Evolutionary conservation across 2,888 invertebrate species (phyloP), one percentile per base, ranked within the genome.

Genomic region (Lepas anatifera): DNA sequence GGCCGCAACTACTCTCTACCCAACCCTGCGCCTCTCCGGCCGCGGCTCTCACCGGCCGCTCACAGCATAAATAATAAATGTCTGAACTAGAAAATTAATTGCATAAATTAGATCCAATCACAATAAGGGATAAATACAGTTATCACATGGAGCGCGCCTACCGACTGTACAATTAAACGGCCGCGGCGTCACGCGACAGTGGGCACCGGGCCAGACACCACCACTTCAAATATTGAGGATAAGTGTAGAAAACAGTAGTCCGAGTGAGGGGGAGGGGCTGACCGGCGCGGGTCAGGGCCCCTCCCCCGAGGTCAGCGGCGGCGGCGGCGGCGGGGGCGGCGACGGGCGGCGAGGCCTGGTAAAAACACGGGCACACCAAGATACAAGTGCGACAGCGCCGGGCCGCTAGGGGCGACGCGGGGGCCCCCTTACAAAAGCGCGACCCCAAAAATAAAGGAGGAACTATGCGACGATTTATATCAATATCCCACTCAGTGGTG

Each of bases 41-140:
- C 11, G 41, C 41, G 41, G 41, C 41, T 16, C 41, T 13, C 41
- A 41, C 41, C 16, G 41, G 11, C 41, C 41, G 41, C 41, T 41
- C 41, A 58, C 58, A 35, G 8, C 32, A 32, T 32, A 35, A 58
- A 58, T 58, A 32, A 58, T 58, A 58, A 35, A 58, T 8, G 58
- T 58, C 58, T 58, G 58, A 58, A 58, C 58, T 58, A 58, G 58
- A 58, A 58, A 58, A 58, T 58, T 58, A 58, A 58, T 35, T 52
- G 32, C 58, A 58, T 58, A 58, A 58, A 58, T 58, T 58, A 58
- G 35, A 29, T 35, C 32, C 22, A 58, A 58, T 58, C 58, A 58
- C 58, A 58, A 58, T 35, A 58, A 35, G 32, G 58, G 58, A 58
- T 58, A 58, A 58, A 58, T 58, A 58, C 58, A 58, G 58, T 22